Percentiles rank a stretch among this genome's conserved stretches.
Evolutionary conservation across 2,888 invertebrate species (phyloP).

Genomic region (Caenorhabditis afra): DNA sequence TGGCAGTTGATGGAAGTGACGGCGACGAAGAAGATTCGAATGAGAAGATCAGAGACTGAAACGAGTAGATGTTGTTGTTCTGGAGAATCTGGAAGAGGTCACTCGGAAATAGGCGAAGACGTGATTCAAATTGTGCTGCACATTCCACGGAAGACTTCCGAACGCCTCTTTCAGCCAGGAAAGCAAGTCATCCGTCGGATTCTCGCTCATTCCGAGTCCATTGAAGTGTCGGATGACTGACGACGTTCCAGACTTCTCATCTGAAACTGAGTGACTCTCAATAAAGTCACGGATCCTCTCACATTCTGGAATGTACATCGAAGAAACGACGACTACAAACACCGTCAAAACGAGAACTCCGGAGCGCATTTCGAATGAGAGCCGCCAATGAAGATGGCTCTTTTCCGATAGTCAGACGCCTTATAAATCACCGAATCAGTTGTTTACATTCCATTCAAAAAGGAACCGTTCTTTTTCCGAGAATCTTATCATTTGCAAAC

Average conservation of each 20-base stretch:
- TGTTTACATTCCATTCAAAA: neutral
- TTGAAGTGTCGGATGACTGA: slow-evolving; percentile 1
- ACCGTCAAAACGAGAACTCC: neutral
- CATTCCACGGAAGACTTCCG: slow-evolving; percentile 17
- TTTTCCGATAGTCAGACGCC: too few species aligned
- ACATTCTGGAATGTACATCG: neutral
- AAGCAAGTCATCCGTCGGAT: neutral
- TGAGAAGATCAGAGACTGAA: neutral
- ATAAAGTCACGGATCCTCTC: neutral
- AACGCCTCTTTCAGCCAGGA: slow-evolving; percentile 4
- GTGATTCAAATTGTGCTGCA: slow-evolving; percentile 9
- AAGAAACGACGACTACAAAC: neutral
- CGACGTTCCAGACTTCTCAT: neutral
- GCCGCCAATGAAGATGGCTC: too few species aligned
- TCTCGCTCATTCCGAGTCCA: neutral
- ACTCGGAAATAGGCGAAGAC: neutral
- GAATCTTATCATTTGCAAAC: too few species aligned
- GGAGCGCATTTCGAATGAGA: neutral
- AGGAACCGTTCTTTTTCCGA: too few species aligned
- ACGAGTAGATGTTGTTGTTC: neutral
- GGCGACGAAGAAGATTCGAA: neutral
- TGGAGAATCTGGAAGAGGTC: neutral
- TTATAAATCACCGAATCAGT: neutral
- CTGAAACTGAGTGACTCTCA: neutral
- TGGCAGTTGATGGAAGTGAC: too few species aligned